Evolutionary conservation across 2,113 vertebrate genomes (phyloP).

Genomic region (Phocoena phocoena): DNA sequence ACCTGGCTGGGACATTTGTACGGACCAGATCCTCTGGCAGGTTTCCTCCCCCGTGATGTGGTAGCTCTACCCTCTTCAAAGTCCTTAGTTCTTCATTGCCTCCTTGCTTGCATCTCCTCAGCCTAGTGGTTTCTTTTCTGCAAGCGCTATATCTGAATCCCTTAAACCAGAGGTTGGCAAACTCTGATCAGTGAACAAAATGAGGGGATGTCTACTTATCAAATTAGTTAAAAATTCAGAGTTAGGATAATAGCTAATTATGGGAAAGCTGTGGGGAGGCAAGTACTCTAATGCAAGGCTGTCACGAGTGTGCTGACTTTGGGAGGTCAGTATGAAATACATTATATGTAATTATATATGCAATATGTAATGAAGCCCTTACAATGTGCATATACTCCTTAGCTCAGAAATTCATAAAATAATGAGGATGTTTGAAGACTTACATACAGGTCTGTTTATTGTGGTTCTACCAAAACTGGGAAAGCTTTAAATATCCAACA

Average conservation of each 20-base stretch:
- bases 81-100: background rate
- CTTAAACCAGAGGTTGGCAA: background rate
- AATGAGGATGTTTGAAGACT: background rate
- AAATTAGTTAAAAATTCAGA: background rate
- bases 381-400: background rate
- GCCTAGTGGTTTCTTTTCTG: background rate
- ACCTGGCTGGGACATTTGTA: background rate
- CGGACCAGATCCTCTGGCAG: background rate
- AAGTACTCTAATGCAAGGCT: background rate
- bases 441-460: background rate
- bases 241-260: background rate
- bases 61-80: background rate
- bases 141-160: background rate
- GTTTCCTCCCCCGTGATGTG: background rate
- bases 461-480: background rate
- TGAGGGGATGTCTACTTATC: background rate
- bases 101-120: background rate
- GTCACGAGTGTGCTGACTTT: background rate
- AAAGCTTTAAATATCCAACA: background rate
- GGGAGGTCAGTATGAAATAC: background rate
- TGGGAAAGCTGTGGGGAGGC: background rate
- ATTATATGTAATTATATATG: background rate
- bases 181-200: background rate
- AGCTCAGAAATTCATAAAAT: conserved; percentile 15
- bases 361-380: background rate